Evolutionary conservation across 2,888 invertebrate species (phyloP), one percentile per base, ranked within the genome.

Genomic region (Xanthia icteritia): DNA sequence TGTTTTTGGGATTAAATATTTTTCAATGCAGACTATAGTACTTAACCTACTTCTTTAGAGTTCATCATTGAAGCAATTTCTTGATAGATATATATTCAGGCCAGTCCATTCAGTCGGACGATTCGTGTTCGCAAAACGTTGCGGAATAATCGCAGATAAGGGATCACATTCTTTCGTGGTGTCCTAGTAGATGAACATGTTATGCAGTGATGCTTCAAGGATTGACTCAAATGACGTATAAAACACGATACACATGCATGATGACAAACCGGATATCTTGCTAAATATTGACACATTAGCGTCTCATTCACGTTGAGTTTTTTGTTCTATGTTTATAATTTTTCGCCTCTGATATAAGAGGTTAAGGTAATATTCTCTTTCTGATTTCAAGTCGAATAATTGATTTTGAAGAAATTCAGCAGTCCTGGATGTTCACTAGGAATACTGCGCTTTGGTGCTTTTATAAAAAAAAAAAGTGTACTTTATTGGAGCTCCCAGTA

Each of bases 241-340:
- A 13, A 82, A 78, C 85, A 84, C 85, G 85, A 79, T 39, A 78
- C 79, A 84, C 82, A 61, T 75, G 78, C 83, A 78, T 85, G 80
- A 73, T 73, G 79, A 82, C 82, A 54, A 85, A 84, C 82, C 84
- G 84, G 82, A 84, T 84, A 84, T 82, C 75, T 85, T 60, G 70
- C 72, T 71, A 73, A 84, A 84, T 84, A 84, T 84, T 84, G 85
- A 85, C 85, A 78, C 70, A 66, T 79, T 76, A 85, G 69, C 74
- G 60, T 76, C 73, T 82, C 54, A 61, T 76, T 66, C 63, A 17
- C 51, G 65, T 39, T 13, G 11, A 69, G 69, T 27, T 73, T 31
- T 84, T 84, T 75, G 74, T 82, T 82, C 63, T 75, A 75, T 73
- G 63, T 61, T 42, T 69, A 70, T 80, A 51, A 39, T 42, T 23